Evolutionary conservation across 1,140 invertebrate species (phyloP).

Genomic region (Cyclargus thomasi): DNA sequence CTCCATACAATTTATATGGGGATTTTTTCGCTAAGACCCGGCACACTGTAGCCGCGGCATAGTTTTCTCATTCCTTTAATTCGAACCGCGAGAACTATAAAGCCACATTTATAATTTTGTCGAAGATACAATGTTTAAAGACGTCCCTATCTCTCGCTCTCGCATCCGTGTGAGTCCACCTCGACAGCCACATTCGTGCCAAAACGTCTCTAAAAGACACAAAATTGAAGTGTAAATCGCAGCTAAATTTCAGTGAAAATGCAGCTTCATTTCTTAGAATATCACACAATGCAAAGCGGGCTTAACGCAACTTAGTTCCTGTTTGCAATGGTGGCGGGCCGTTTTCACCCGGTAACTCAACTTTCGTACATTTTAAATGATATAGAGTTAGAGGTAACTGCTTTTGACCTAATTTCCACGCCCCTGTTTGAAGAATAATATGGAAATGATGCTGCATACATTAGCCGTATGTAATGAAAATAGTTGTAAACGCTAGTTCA

Average conservation of each 20-base stretch:
- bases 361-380: constrained; percentile 3
- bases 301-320: background rate
- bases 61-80: no score
- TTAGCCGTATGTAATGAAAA: no score
- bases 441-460: background rate
- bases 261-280: background rate
- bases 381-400: background rate
- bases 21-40: no score
- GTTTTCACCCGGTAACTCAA: background rate
- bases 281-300: background rate
- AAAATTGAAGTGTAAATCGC: background rate
- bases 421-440: background rate
- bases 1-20: no score
- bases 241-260: background rate
- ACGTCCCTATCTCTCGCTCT: no score
- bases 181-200: no score
- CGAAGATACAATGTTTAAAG: no score
- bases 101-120: no score
- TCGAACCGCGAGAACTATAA: no score
- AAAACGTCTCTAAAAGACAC: background rate
- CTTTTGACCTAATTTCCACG: background rate
- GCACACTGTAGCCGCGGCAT: no score
- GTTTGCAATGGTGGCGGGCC: background rate
- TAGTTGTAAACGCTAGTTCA: no score
- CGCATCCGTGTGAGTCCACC: no score